Evolutionary conservation across 2,888 invertebrate genomes (phyloP), one percentile per base, ranked within the genome.

Genomic region (Diloba caeruleocephala): DNA sequence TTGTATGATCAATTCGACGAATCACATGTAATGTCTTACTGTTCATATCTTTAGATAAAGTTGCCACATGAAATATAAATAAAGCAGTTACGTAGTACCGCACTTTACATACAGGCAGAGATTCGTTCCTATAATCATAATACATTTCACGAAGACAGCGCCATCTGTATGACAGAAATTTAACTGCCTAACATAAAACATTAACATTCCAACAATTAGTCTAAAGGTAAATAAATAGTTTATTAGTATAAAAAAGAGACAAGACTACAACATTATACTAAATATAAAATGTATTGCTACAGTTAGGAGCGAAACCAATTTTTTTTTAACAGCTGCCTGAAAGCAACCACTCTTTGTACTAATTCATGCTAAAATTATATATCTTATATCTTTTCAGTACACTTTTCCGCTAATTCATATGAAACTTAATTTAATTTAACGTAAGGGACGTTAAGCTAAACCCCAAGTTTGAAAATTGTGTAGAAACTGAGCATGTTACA

Each of bases 161-260:
- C 48, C 53, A 39, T 49, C 38, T 45, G 36, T 51, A 32, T 46
- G 73, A 73, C 73, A 78, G 74, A 63, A 76, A 72, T 70, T 66
- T 63, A 45, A 64, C 71, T 61, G 77, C 71, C 73, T 73, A 84
- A 86, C 80, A 80, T 74, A 86, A 82, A 85, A 87, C 72, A 64
- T 81, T 73, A 87, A 87, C 85, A 85, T 83, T 81, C 85, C 87
- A 87, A 87, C 87, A 86, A 87, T 84, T 84, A 84, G 75, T 74
- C 82, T 85, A 84, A 62, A 65, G 71, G 76, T 80, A 82, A 86
- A 85, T 85, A 86, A 84, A 84, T 85, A 83, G 71, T 74, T 80
- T 71, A 76, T 74, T 74, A 73, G 70, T 73, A 72, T 70, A 75
- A 77, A 75, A 67, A 74, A 76, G 79, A 79, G 78, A 84, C 77